phyloP scores from a whole-genome alignment of 2,797 vertebrate species.

The Sebastes hubbsi region DNA sequence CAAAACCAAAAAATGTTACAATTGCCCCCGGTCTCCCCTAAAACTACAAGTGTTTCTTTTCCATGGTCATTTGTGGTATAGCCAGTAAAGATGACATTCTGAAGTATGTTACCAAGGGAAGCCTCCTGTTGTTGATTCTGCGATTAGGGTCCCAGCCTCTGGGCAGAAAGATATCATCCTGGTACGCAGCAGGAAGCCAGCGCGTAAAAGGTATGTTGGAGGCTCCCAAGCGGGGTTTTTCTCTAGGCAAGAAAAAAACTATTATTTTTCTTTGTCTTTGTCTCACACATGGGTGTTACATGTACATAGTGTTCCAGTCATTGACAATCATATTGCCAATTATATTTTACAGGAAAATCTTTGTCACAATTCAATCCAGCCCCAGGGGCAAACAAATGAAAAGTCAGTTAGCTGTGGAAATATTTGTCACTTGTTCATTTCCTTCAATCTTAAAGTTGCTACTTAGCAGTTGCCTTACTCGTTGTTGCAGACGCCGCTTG shows the following conservation, averaged over 20 bases:
- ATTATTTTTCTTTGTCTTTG: background rate
- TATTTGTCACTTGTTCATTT: background rate
- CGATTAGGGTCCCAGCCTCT: conserved; percentile 74
- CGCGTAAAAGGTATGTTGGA: conserved; percentile 45
- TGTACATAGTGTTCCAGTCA: background rate
- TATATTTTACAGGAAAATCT: too few species aligned
- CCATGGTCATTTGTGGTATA: background rate
- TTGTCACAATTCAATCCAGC: background rate
- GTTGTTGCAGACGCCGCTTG: conserved; percentile 88
- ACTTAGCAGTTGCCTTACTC: conserved; percentile 66
- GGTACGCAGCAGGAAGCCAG: conserved; percentile 86
- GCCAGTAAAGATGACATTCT: background rate
- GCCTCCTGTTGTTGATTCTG: conserved; percentile 63
- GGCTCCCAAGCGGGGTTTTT: background rate
- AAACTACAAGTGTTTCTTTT: background rate
- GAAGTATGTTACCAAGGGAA: conserved; percentile 82
- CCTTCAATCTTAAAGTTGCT: background rate
- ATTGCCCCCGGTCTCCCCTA: background rate
- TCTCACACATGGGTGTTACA: background rate
- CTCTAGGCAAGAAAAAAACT: conserved; percentile 11
- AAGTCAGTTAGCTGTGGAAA: background rate
- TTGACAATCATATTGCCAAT: background rate
- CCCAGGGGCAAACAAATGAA: background rate
- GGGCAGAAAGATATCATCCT: conserved; percentile 82
- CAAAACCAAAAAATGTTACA: too few species aligned